Base-by-base conservation (phyloP, 1,140 invertebrate species). In the Asobara japonica region DNA sequence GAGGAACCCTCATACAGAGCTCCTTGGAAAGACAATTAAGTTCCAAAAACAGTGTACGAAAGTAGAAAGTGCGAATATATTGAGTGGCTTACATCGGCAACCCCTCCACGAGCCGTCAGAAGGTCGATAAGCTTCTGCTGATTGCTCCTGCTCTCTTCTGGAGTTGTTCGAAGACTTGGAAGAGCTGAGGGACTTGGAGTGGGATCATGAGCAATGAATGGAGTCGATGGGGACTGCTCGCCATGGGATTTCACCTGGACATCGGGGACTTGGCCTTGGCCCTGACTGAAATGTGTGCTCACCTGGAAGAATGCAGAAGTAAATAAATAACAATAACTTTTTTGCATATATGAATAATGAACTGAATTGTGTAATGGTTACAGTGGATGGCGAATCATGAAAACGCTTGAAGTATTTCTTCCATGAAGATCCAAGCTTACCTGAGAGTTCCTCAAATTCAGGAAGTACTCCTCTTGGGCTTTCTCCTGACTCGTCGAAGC, bases 91-190 rank as follows among this genome's bases (percentile, higher is more conserved):
- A 84, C 80, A 81, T 90, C 86, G 56, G 88, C 79, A 33, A 88
- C 79, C 48, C 84, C 84, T 70, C 89, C 84, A 51, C 80, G 84
- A 51, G 85, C 88, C 18, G 88, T 89, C 20, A 90, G 78, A 33
- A 90, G 82, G 51, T 89, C 84, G 66, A 90, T 84, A 8, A 90
- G 82, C 65, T 84, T 85, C 22, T 86, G 82, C 76, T 90, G 89
- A 76, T 90, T 89, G 2, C 81, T 80, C 65, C 84, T 79, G 72
- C 82, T 83, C 72, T 88, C 84, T 64, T 85, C 86, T 20, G 87
- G 83, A 25, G 76, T 80, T 1, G 80, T 79, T 66, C 81, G 77
- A 5, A 77, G 66, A 45, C 83, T 84, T 6, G 80, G 77, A 38
- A 88, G 65, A 4, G 87, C 77, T 48, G 74, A 75, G 22, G 82